Percentiles rank a stretch among this genome's conserved stretches.
Evolutionary conservation across 2,888 invertebrate genomes (phyloP).

Genomic region (Volucella inflata): DNA sequence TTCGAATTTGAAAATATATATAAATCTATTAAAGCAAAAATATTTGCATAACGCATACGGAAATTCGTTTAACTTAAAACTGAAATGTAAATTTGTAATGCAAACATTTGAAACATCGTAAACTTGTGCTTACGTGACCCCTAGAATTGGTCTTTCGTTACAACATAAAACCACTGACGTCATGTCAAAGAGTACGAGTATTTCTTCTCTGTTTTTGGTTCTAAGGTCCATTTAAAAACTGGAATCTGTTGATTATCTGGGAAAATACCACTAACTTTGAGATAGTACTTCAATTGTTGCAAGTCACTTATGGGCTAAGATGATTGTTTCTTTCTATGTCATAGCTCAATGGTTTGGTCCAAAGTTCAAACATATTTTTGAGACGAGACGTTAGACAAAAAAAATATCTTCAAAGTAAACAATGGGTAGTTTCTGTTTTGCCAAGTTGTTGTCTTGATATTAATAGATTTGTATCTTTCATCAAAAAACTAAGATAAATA

Average conservation of each 20-base stretch:
- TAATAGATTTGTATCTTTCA: background rate
- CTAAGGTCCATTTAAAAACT: background rate
- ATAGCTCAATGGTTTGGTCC: constrained; percentile 12
- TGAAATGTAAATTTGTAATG: no score
- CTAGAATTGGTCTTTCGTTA: no score
- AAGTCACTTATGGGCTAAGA: background rate
- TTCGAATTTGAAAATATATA: background rate
- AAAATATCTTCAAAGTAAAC: background rate
- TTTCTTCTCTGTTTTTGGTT: background rate
- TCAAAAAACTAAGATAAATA: constrained; percentile 19
- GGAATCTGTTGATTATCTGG: constrained; percentile 9
- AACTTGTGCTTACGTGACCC: no score
- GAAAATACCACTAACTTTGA: constrained; percentile 6
- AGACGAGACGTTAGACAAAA: background rate
- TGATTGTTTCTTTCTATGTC: constrained; percentile 7
- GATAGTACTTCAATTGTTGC: constrained; percentile 17
- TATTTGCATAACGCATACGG: background rate
- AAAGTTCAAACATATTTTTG: constrained; percentile 28
- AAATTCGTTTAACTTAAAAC: background rate
- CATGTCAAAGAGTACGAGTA: background rate
- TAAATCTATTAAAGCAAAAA: background rate
- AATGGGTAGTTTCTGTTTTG: background rate
- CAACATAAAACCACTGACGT: constrained; percentile 7
- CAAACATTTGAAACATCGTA: no score
- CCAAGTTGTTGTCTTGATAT: background rate